phyloP scores from a whole-genome alignment of 1,140 invertebrate species.

The Reticulitermes speratus region DNA sequence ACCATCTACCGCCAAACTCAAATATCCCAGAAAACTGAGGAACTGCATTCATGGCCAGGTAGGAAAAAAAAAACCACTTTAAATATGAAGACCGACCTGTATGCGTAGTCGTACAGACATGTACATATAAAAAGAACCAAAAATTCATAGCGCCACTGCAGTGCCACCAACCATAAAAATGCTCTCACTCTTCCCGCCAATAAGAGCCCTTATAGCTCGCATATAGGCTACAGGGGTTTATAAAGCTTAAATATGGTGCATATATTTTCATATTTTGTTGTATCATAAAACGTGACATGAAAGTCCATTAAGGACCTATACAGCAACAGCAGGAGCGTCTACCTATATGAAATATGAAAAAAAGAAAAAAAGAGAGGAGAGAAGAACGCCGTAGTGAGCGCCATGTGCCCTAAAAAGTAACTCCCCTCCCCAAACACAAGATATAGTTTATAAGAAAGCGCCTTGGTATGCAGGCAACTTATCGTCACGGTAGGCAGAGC shows the following conservation, averaged over 20 bases:
- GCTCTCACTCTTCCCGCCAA: neutral
- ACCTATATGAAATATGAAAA: constrained; percentile 4
- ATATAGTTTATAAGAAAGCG: constrained; percentile 4
- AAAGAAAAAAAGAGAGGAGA: neutral
- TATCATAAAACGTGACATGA: constrained; percentile 11
- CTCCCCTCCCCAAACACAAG: neutral
- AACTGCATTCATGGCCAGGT: neutral
- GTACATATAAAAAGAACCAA: neutral
- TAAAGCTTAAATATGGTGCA: constrained; percentile 13
- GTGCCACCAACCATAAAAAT: neutral
- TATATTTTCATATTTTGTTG: constrained; percentile 20
- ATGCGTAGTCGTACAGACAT: neutral
- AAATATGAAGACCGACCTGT: neutral
- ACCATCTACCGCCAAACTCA: neutral
- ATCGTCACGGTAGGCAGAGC: neutral
- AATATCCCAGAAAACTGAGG: neutral
- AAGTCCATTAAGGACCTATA: constrained; percentile 7
- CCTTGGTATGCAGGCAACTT: neutral
- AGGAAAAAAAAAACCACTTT: neutral
- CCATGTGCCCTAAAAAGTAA: neutral
- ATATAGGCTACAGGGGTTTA: neutral
- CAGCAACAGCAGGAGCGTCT: neutral
- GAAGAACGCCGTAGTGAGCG: neutral
- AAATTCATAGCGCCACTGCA: constrained; percentile 2
- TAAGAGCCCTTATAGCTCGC: neutral